phyloP scores from a whole-genome alignment of 1,140 invertebrate species.

The Schlechtendalia chinensis region DNA sequence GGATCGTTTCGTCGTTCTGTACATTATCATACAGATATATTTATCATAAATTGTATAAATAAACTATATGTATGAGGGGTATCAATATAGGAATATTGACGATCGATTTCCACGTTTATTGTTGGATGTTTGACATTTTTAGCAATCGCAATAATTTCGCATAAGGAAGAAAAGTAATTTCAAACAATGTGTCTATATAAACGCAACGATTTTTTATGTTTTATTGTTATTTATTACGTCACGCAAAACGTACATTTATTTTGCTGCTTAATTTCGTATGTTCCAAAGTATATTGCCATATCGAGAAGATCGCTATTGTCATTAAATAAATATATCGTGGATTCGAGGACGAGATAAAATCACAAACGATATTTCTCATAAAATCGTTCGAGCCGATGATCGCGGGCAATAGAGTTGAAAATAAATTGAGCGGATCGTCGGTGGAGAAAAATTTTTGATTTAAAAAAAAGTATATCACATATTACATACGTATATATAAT shows the following conservation, averaged over 20 bases:
- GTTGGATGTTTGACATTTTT: neutral
- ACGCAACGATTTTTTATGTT: neutral
- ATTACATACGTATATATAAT: too few species aligned
- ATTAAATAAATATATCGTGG: neutral
- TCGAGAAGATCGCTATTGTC: neutral
- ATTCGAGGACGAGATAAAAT: constrained; percentile 7
- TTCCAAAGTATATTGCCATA: too few species aligned
- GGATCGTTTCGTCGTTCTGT: neutral
- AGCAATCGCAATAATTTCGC: neutral
- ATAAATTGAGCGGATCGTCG: neutral
- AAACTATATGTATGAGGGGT: too few species aligned
- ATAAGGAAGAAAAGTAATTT: neutral
- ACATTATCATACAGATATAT: neutral
- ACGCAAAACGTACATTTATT: neutral
- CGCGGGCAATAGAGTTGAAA: constrained; percentile 11
- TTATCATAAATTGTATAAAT: neutral
- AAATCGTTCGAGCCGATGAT: neutral
- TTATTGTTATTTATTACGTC: neutral
- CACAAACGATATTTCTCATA: constrained; percentile 1
- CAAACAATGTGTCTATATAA: neutral
- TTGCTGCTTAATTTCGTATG: too few species aligned
- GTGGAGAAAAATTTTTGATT: constrained; percentile 17
- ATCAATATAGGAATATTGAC: neutral
- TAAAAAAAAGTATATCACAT: neutral
- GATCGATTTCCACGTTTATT: neutral